Evolutionary conservation across 2,797 vertebrate genomes (phyloP), one percentile per base, ranked within the genome.

Genomic region (Ctenochaetus hawaiiensis): DNA sequence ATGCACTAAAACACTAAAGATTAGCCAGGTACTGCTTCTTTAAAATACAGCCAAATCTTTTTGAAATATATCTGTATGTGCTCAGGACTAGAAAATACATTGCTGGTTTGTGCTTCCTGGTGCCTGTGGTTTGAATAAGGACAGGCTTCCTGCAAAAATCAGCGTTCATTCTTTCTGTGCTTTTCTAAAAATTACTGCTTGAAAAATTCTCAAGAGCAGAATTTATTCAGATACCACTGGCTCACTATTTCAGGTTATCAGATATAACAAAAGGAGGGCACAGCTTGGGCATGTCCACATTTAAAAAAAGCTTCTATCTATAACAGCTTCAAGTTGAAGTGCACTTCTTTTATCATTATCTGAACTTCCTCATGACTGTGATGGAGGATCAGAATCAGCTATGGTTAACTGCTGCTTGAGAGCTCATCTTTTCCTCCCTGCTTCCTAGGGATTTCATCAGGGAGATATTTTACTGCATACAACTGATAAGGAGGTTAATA

Each of bases 181-280:
- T 72, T 62, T 65, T 53, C 69, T 61, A 17, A 70, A 53, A 80
- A 64, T 49, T 74, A 22, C 66, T 44, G 66, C 71, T 41, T 11
- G 17, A 69, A 75, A 41, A 53, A 43, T 47, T 23, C 51, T 69
- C 48, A 30, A 26, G 22, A 45, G 51, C 4, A 34, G 58, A 67
- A 44, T 59, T n/a, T 53, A 68, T 70, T 66, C 49, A 67, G 68
- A 69, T 17, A 58, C 5, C 18, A 5, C 52, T 2, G 22, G 26
- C 20, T 23, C n/a, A 5, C 51, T 20, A 12, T 41, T 75, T 45
- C 2, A 49, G 51, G 59, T 70, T 63, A 80, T 77, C 64, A 67
- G 48, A 81, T 58, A 20, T 54, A 26, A 66, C 44, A 58, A 20
- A 11, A 8, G 41, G 69, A 69, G 56, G 6, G 48, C 48, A 26